Base-by-base conservation (phyloP, 2,113 vertebrate species). In the Triplophysa rosa region DNA sequence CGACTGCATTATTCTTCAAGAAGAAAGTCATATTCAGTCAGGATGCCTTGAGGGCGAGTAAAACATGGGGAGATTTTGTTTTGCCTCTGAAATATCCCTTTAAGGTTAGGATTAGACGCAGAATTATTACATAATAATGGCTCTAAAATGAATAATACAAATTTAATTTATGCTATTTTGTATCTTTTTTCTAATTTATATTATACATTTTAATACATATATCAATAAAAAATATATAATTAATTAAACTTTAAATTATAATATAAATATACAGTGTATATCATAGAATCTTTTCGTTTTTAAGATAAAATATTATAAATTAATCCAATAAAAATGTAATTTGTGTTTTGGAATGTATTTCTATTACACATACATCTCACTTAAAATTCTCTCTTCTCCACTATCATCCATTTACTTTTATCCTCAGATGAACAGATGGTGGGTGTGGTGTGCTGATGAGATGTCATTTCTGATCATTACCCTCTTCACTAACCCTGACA, bases 391-490 rank as follows among this genome's bases (percentile, higher is more conserved):
- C 58, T 2, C n/a, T 14, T 47, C 61, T 62, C 58, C 45, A 33
- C 59, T 4, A 52, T 65, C 42, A 52, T 76, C 47, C 12, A 65
- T 65, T 65, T 52, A 19, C 21, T 12, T 86, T 42, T 45, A 10
- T 86, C 52, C 78, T 81, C 79, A 56, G 81, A 58, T 37, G 84
- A 91, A 85, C 89, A 93, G 90, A 88, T 88, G 90, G 86, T 84
- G 90, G 66, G 24, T 45, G 80, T 77, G 72, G 26, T 16, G 16
- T 21, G 69, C 12, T 23, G 0, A 65, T 16, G 74, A 79, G 16
- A 82, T 84, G 66, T 45, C n/a, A 72, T 67, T 72, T 86, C 88
- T 87, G 86, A 86, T 85, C 85, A 89, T 90, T 90, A 90, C 90
- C 89, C 83, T 83, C 82, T 90, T 83, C 77, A 63, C 85, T 87